phyloP scores from a whole-genome alignment of 2,797 vertebrate genomes.

The Diplodus puntazzo region DNA sequence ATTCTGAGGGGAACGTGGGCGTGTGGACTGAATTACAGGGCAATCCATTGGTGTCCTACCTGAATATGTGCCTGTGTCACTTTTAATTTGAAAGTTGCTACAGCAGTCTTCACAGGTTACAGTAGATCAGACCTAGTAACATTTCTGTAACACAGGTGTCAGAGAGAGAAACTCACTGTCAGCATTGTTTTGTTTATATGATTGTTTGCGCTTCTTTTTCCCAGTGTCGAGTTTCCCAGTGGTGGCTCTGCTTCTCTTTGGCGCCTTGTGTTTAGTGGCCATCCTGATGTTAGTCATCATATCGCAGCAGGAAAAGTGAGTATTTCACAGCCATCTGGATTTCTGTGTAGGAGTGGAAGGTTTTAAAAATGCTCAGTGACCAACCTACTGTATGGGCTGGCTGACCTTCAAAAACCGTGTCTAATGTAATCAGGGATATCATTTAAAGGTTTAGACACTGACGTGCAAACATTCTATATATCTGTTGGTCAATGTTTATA shows the following conservation, averaged over 20 bases:
- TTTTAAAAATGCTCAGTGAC: not conserved
- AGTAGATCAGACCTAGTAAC: no score
- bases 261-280: constrained; percentile 84
- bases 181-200: not conserved
- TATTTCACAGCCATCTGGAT: not conserved
- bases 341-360: not conserved
- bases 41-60: no score
- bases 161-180: not conserved
- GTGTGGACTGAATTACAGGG: no score
- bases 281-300: constrained; percentile 88
- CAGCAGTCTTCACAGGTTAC: no score
- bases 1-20: no score
- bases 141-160: no score
- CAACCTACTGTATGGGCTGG: not conserved
- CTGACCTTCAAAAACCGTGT: not conserved
- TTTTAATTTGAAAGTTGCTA: no score
- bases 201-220: constrained; percentile 51
- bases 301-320: constrained; percentile 93
- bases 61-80: no score
- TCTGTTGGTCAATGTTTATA: not conserved
- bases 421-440: not conserved
- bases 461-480: not conserved
- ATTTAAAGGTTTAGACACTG: not conserved
- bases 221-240: constrained; percentile 89
- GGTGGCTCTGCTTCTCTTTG: constrained; percentile 88